Evolutionary conservation across 2,888 invertebrate species (phyloP).

Genomic region (Lamellibrachia columna): DNA sequence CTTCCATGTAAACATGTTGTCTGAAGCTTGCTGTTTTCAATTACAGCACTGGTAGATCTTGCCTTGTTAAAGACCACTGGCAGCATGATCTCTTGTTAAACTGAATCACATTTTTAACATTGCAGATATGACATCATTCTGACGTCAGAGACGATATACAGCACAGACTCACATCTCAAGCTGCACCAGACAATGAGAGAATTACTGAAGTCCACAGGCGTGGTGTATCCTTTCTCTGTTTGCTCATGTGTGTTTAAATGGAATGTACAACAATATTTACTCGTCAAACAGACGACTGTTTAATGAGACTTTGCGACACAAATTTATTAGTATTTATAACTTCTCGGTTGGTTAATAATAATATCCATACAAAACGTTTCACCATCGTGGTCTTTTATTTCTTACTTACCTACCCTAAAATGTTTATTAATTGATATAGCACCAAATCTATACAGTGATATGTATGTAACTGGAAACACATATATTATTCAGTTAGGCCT

Average conservation of each 20-base stretch:
- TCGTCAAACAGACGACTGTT: no score
- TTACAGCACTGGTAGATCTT: neutral
- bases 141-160: slow-evolving; percentile 91
- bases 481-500: no score
- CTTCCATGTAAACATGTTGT: neutral
- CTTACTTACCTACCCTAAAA: no score
- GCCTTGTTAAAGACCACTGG: neutral
- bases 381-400: no score
- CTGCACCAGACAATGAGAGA: slow-evolving; percentile 76
- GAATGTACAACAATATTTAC: neutral
- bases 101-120: neutral
- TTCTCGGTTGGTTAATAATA: no score
- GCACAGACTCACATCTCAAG: slow-evolving; percentile 80
- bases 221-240: slow-evolving; percentile 71
- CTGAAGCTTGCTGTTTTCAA: neutral
- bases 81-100: neutral
- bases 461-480: no score
- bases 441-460: no score
- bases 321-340: no score
- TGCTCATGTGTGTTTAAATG: neutral
- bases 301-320: no score
- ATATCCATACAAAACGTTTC: no score
- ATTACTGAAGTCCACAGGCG: slow-evolving; percentile 74
- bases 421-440: no score
- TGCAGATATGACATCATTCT: slow-evolving; percentile 84